Conservation (phyloP, 1,140 invertebrate species). For the Penaeus japonicus region DNA sequence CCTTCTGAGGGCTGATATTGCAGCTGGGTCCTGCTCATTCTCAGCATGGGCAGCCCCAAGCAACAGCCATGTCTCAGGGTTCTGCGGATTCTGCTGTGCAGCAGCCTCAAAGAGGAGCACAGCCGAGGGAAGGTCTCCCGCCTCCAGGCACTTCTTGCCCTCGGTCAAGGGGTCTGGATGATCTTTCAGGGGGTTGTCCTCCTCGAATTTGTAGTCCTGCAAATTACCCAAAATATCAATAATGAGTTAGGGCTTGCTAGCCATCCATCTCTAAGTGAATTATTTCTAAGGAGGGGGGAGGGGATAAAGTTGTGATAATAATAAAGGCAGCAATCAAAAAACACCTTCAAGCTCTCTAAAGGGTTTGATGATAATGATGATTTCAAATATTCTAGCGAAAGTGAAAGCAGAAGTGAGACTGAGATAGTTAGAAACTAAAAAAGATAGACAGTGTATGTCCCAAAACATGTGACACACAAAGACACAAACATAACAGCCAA, state of each 20-base stretch:
- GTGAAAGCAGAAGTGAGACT: too few relatives aligned
- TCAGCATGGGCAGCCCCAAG: slow-evolving; percentile 91
- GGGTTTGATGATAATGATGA: too few relatives aligned
- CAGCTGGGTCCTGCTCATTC: slow-evolving; percentile 77
- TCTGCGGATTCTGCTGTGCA: slow-evolving; percentile 82
- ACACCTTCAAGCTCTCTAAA: too few relatives aligned
- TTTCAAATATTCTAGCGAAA: too few relatives aligned
- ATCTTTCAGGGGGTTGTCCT: slow-evolving; percentile 86
- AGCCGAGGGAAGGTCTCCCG: slow-evolving; percentile 92
- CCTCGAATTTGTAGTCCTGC: slow-evolving; percentile 82
- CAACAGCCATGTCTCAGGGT: slow-evolving; percentile 82
- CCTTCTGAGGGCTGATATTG: slow-evolving; percentile 66
- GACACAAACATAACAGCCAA: background rate
- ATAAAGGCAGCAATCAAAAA: too few relatives aligned
- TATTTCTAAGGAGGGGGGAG: too few relatives aligned
- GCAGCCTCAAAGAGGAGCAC: slow-evolving; percentile 97
- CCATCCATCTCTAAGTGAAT: too few relatives aligned
- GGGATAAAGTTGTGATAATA: too few relatives aligned
- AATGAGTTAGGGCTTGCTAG: too few relatives aligned
- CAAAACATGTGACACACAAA: background rate
- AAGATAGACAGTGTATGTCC: too few relatives aligned
- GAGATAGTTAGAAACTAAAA: too few relatives aligned
- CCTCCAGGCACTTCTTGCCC: slow-evolving; percentile 81
- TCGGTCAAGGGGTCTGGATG: slow-evolving; percentile 84
- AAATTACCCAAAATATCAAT: slow-evolving; percentile 63